Conservation (phyloP, 2,888 invertebrate species). For the Antheraea assamensis region DNA sequence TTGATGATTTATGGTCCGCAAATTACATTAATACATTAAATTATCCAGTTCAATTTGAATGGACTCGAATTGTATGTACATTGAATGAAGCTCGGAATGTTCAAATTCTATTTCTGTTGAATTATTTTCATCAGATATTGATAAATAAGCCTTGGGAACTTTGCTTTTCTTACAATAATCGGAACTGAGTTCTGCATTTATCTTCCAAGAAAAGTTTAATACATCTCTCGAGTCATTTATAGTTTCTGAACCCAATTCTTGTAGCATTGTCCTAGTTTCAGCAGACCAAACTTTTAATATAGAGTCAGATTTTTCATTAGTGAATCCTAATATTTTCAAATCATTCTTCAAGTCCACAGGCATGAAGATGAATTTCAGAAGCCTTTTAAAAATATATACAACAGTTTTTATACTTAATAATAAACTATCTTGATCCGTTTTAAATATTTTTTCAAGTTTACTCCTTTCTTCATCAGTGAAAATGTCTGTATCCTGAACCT, state of each 20-base stretch:
- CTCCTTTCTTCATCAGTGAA: slow-evolving; percentile 65
- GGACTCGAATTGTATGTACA: slow-evolving; percentile 71
- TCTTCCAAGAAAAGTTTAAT: slow-evolving; percentile 62
- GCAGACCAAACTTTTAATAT: slow-evolving; percentile 70
- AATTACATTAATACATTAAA: slow-evolving; percentile 18
- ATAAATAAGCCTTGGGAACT: slow-evolving; percentile 66
- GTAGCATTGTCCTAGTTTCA: slow-evolving; percentile 62
- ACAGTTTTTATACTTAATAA: slow-evolving; percentile 62
- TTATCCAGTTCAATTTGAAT: slow-evolving; percentile 74
- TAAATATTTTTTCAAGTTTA: slow-evolving; percentile 68
- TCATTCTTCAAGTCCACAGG: slow-evolving; percentile 65
- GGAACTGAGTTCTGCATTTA: slow-evolving; percentile 74
- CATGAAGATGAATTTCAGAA: slow-evolving; percentile 71
- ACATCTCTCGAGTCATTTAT: slow-evolving; percentile 44
- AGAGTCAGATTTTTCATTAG: slow-evolving; percentile 59
- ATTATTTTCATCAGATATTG: slow-evolving; percentile 42
- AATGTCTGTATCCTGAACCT: slow-evolving; percentile 59
- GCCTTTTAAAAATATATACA: slow-evolving; percentile 63
- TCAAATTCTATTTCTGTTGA: slow-evolving; percentile 65
- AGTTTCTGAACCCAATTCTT: slow-evolving; percentile 52
- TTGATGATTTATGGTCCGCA: background rate
- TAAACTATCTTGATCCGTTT: slow-evolving; percentile 56
- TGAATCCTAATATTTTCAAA: slow-evolving; percentile 57
- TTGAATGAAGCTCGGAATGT: slow-evolving; percentile 67
- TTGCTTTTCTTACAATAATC: slow-evolving; percentile 67